Conservation (phyloP, 2,797 vertebrate species). For the Rachycentron canadum region DNA sequence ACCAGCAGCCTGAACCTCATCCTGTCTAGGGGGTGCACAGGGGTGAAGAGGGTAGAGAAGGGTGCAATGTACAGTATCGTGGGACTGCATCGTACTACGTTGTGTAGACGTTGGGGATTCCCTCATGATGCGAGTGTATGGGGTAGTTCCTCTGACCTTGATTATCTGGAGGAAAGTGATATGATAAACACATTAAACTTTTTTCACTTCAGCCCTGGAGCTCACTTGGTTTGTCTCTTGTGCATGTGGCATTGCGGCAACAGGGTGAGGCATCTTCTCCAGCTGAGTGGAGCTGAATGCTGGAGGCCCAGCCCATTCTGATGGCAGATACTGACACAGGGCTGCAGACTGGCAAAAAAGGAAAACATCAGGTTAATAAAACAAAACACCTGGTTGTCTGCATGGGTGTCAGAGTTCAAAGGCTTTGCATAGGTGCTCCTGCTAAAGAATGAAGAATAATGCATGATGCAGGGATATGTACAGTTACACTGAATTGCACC, state of each 20-base stretch:
- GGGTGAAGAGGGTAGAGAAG: slow-evolving; percentile 46
- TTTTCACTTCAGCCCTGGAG: neutral
- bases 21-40: slow-evolving; percentile 31
- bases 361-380: neutral
- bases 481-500: neutral
- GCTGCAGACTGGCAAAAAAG: slow-evolving; percentile 5
- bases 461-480: no score
- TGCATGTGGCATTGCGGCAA: neutral
- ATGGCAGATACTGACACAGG: slow-evolving; percentile 21
- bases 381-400: neutral
- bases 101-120: slow-evolving; percentile 80
- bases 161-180: slow-evolving; percentile 25
- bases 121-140: slow-evolving; percentile 39
- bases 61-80: slow-evolving; percentile 62
- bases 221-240: slow-evolving; percentile 1
- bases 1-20: slow-evolving; percentile 20
- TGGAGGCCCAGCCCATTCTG: slow-evolving; percentile 12
- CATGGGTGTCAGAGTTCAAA: neutral
- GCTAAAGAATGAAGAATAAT: neutral
- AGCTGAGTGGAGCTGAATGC: slow-evolving; percentile 13
- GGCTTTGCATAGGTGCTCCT: no score
- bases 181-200: slow-evolving; percentile 37
- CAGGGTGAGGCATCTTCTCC: slow-evolving; percentile 18
- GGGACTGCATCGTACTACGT: slow-evolving; percentile 67
- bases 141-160: slow-evolving; percentile 18